Evolutionary conservation across 2,888 invertebrate genomes (phyloP).

Genomic region (Prenolepis imparis): DNA sequence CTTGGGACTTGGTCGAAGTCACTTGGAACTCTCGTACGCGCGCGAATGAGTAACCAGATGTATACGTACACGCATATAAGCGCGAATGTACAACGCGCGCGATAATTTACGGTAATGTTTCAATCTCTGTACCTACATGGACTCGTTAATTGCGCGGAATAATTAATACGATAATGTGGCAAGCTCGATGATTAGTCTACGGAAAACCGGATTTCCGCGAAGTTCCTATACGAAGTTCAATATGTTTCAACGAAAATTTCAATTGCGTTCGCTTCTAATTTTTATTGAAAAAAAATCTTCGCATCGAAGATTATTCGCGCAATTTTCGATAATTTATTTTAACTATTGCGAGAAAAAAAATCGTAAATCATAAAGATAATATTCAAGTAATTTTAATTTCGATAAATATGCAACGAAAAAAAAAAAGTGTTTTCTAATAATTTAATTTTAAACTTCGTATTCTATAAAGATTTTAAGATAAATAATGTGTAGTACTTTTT

Average conservation of each 20-base stretch:
- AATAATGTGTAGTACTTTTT: background rate
- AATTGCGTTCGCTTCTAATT: constrained; percentile 13
- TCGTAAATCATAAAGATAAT: background rate
- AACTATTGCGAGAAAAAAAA: background rate
- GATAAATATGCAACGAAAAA: background rate
- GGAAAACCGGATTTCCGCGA: constrained; percentile 47
- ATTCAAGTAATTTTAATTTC: background rate
- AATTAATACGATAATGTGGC: constrained; percentile 77
- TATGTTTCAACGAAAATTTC: constrained; percentile 30
- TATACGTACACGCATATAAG: constrained; percentile 14
- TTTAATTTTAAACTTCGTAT: background rate
- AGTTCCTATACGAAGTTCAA: constrained; percentile 29
- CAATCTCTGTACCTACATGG: constrained; percentile 74
- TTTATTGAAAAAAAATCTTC: background rate
- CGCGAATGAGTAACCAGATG: constrained; percentile 11
- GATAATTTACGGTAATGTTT: constrained; percentile 77
- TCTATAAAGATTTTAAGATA: background rate
- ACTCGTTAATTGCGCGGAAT: constrained; percentile 77
- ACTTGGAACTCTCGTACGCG: constrained; percentile 37
- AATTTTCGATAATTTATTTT: constrained; percentile 26
- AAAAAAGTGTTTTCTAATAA: background rate
- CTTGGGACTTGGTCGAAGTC: constrained; percentile 44
- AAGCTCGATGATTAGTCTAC: constrained; percentile 63
- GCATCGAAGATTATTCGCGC: background rate
- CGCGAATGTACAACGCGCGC: constrained; percentile 52